These are phyloP conservation scores for Polyergus mexicanus DNA, from an alignment of 1,140 invertebrate genomes.

Conservation along the genomic window DNA sequence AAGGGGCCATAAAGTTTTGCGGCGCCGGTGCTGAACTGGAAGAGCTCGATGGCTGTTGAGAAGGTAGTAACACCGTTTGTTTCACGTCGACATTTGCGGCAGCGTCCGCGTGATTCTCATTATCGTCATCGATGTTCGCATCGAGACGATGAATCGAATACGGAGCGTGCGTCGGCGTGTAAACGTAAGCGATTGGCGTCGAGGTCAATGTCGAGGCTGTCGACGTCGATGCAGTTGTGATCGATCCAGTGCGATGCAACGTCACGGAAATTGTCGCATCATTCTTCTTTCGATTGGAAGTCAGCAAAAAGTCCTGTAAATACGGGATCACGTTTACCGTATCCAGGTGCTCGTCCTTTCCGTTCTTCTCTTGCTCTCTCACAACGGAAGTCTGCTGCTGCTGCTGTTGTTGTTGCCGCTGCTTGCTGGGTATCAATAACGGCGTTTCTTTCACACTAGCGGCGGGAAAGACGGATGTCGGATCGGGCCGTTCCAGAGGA, in stretches of 20 bases:
- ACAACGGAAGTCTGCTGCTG: slow-evolving; percentile 28
- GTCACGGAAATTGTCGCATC: slow-evolving; percentile 81
- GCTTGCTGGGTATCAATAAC: slow-evolving; percentile 82
- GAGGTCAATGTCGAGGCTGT: slow-evolving; percentile 63
- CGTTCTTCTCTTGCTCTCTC: slow-evolving; percentile 47
- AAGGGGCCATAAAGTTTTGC: slow-evolving; percentile 90
- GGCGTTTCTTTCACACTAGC: slow-evolving; percentile 81
- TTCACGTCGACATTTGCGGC: slow-evolving; percentile 61
- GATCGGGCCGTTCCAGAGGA: slow-evolving; percentile 87
- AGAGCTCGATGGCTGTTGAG: slow-evolving; percentile 84
- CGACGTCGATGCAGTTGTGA: slow-evolving; percentile 53
- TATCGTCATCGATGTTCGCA: slow-evolving; percentile 67
- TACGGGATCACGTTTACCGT: slow-evolving; percentile 86
- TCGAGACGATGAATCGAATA: slow-evolving; percentile 73
- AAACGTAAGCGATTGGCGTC: slow-evolving; percentile 84
- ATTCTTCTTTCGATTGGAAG: slow-evolving; percentile 82
- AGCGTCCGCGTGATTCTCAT: background rate
- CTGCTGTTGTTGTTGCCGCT: slow-evolving; percentile 63
- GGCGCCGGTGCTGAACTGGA: slow-evolving; percentile 85
- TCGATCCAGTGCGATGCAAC: slow-evolving; percentile 76
- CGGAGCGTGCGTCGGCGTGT: slow-evolving; percentile 79
- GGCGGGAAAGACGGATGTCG: slow-evolving; percentile 75
- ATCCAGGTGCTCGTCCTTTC: slow-evolving; percentile 61
- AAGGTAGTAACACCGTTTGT: slow-evolving; percentile 81
- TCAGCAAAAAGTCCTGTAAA: slow-evolving; percentile 86